Base-by-base conservation (phyloP, 2,888 invertebrate genomes). In the Drosophila phalerata region DNA sequence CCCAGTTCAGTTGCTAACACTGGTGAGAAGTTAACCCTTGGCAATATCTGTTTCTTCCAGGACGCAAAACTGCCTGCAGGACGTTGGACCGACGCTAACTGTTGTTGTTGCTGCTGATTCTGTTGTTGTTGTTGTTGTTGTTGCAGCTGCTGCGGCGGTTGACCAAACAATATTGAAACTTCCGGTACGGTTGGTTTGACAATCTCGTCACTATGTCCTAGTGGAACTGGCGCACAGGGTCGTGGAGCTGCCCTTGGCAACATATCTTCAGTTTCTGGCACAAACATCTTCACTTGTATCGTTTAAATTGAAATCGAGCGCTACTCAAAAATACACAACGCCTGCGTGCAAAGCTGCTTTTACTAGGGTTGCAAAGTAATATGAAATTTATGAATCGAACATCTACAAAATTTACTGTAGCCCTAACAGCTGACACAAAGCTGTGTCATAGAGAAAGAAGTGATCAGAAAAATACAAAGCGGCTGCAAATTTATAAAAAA, bases 11-110 rank as follows among this genome's bases (percentile, higher is more conserved):
- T 73, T 4, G 67, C 47, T 8, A 87, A 28, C 2, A 69, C 65
- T 9, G 89, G 78, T 0, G 90, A 86, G 68, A 85, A 91, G 49
- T 76, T 73, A 0, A 89, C 89, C 22, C 85, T 77, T 0, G 92
- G 92, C 13, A 92, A 51, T 43, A 90, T 83, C 76, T 91, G 90
- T 58, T 88, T 92, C 58, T 90, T 92, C 92, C 92, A 92, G 17
- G 89, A 81, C 11, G 87, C 82, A 53, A 85, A 80, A 3, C 76
- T 87, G 60, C 83, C 85, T 0, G 71, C 62, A 28, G 77, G 57
- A 2, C 78, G 76, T 11, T 70, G 61, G 0, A 38, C 19, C 2
- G 75, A 30, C 19, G 45, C 47, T 40, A 69, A 10, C 66, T 68
- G 71, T 11, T 38, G 58, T 11, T 63, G 60, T 11, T 61, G 65